A percentile compares a stretch with the other conserved stretches of the same genome.
Conservation (phyloP, 2,797 vertebrate genomes). For the Babyrousa celebensis region DNA sequence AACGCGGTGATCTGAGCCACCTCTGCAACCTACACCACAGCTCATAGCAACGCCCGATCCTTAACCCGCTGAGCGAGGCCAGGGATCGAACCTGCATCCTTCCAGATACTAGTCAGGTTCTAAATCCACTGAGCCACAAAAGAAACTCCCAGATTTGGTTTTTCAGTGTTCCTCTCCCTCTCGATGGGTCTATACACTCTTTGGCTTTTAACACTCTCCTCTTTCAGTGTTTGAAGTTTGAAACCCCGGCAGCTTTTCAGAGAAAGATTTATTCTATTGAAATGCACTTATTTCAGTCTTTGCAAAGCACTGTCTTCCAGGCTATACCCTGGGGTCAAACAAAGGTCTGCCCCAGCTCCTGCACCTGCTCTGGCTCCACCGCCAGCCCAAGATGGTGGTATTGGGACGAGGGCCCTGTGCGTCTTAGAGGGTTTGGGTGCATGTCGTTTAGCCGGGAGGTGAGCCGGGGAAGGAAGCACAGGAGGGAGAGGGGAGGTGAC, state of each 20-base stretch:
- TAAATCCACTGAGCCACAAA: too few relatives aligned
- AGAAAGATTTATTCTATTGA: slow-evolving; percentile 10
- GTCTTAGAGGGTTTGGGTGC: neutral
- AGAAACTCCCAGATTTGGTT: neutral
- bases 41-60: too few relatives aligned
- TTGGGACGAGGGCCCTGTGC: rapidly evolving
- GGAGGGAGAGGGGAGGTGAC: neutral
- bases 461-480: neutral
- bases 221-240: neutral
- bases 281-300: neutral
- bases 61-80: too few relatives aligned
- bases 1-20: too few relatives aligned
- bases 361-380: neutral
- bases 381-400: rapidly evolving
- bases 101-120: too few relatives aligned
- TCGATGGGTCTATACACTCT: neutral
- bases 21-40: too few relatives aligned
- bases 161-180: neutral
- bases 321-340: neutral
- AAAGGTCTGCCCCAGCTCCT: neutral
- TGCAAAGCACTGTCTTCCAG: neutral
- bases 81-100: too few relatives aligned
- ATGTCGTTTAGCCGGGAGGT: rapidly evolving
- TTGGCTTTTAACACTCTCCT: neutral
- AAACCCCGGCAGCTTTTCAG: neutral